Conservation (phyloP, 2,888 invertebrate species). For the Tetragnatha montana region DNA sequence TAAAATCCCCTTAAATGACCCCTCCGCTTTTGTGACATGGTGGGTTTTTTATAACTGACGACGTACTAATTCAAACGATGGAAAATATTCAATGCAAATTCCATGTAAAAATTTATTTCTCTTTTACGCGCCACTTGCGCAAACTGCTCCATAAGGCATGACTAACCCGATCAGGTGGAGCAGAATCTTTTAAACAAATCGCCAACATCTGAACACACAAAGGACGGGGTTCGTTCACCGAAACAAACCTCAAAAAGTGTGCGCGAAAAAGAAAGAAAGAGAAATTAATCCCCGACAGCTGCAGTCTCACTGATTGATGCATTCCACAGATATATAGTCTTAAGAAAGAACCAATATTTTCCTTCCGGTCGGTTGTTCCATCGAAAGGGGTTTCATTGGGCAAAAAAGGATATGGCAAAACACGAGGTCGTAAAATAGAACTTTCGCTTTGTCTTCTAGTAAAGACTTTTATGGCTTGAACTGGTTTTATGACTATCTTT, state of each 20-base stretch:
- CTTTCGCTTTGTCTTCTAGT: conserved; percentile 1
- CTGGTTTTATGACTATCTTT: background rate
- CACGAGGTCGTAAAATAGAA: background rate
- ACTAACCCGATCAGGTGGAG: conserved; percentile 5
- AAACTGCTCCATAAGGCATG: background rate
- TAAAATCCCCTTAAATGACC: too few species aligned
- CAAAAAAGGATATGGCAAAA: background rate
- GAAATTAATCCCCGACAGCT: conserved; percentile 2
- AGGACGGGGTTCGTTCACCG: conserved; percentile 36
- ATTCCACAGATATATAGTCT: conserved; percentile 13
- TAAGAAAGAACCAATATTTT: conserved; percentile 3
- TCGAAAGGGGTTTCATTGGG: conserved; percentile 10
- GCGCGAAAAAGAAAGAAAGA: background rate
- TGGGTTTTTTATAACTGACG: too few species aligned
- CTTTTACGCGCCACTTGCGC: too few species aligned
- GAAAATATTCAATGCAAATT: too few species aligned
- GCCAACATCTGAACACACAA: conserved; percentile 21
- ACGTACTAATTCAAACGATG: too few species aligned
- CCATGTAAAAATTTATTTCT: too few species aligned
- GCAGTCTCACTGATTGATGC: conserved; percentile 10
- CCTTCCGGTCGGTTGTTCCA: background rate
- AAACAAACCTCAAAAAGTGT: background rate
- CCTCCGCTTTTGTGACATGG: too few species aligned
- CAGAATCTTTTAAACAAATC: conserved; percentile 14
- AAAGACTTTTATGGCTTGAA: background rate